Conservation (phyloP, 2,888 invertebrate genomes). For the Parnassius glacialis region DNA sequence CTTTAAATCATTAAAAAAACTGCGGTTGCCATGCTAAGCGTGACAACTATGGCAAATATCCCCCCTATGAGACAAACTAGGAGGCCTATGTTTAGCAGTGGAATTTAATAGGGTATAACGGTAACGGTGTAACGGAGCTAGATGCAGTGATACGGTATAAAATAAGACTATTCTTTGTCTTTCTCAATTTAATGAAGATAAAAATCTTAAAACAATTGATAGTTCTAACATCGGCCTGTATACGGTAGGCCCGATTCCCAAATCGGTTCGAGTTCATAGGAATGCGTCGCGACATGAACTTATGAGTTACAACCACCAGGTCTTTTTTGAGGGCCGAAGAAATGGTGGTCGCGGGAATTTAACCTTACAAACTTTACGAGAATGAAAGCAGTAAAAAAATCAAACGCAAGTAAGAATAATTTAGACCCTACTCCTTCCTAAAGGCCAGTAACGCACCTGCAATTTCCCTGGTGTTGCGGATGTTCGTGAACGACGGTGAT, state of each 20-base stretch:
- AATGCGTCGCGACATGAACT: conserved; percentile 69
- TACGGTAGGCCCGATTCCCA: conserved; percentile 40
- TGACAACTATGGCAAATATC: too few species aligned
- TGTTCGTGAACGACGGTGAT: too few species aligned
- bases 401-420: background rate
- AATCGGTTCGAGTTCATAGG: conserved; percentile 53
- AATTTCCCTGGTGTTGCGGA: too few species aligned
- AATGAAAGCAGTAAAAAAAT: conserved; percentile 11
- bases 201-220: background rate
- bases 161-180: background rate
- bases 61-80: too few species aligned
- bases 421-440: too few species aligned
- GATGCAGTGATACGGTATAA: too few species aligned
- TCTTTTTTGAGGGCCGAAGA: conserved; percentile 50
- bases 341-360: conserved; percentile 48
- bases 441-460: too few species aligned
- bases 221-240: conserved; percentile 46
- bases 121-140: too few species aligned
- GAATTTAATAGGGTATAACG: too few species aligned
- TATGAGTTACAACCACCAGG: conserved; percentile 63
- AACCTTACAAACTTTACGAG: conserved; percentile 30
- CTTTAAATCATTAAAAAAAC: too few species aligned
- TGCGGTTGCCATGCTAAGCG: too few species aligned
- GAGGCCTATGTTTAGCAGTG: too few species aligned
- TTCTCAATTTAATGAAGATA: background rate